These are phyloP conservation scores for Lordiphosa fenestrarum DNA, from an alignment of 2,888 invertebrate genomes.

Conservation along the genomic window DNA sequence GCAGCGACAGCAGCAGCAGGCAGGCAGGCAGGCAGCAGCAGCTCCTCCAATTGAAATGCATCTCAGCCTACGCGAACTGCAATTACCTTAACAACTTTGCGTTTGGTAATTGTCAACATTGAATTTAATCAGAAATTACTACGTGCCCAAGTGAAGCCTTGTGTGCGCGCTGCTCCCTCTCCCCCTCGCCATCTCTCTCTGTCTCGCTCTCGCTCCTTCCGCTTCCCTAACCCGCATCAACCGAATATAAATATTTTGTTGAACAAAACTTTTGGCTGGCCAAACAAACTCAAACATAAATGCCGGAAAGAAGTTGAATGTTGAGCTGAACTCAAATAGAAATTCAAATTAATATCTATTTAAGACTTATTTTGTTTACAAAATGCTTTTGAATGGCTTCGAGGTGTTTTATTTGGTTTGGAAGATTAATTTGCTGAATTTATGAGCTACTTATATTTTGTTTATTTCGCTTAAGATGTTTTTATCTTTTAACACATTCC, in stretches of 20 bases:
- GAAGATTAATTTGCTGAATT: constrained; percentile 13
- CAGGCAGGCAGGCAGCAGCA: neutral
- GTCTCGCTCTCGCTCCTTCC: neutral
- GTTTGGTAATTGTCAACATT: constrained; percentile 58
- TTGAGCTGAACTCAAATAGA: constrained; percentile 19
- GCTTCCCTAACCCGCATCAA: neutral
- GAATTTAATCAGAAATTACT: constrained; percentile 63
- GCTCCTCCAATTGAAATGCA: constrained; percentile 61
- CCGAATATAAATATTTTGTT: constrained; percentile 25
- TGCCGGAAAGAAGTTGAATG: no score
- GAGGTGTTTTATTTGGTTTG: no score
- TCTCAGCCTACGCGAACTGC: constrained; percentile 57
- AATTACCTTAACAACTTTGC: constrained; percentile 67
- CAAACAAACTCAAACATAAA: constrained; percentile 22
- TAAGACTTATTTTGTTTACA: no score
- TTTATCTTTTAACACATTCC: no score
- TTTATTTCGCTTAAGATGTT: no score
- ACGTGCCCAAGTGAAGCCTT: constrained; percentile 35
- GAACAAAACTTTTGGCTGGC: constrained; percentile 20
- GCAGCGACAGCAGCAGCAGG: no score
- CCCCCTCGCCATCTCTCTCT: no score
- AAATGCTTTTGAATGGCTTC: no score
- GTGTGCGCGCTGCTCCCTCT: constrained; percentile 1
- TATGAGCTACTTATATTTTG: neutral
- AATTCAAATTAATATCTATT: constrained; percentile 14